Evolutionary conservation across 2,797 vertebrate genomes (phyloP).

Genomic region (Anableps anableps): DNA sequence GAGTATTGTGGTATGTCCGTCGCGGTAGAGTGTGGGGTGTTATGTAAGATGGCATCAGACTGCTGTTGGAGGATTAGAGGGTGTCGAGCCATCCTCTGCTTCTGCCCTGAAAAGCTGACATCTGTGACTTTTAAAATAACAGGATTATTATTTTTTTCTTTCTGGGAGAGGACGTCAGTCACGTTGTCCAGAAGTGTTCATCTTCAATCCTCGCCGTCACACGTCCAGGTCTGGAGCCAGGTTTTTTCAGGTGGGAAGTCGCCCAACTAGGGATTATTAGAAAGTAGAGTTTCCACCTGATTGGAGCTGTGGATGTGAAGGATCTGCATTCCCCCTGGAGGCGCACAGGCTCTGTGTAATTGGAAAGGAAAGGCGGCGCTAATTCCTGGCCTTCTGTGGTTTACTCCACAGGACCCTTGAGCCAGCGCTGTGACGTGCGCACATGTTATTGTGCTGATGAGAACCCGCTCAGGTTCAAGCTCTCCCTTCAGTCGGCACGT

Average conservation of each 20-base stretch:
- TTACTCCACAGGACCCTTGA: conserved; percentile 66
- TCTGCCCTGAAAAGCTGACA: conserved; percentile 37
- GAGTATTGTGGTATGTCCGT: conserved; percentile 17
- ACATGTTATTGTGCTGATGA: conserved; percentile 78
- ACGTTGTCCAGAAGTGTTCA: conserved; percentile 46
- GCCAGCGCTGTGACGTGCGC: conserved; percentile 75
- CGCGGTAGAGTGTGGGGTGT: conserved; percentile 8
- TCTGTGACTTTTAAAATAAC: conserved; percentile 38
- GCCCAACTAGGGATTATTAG: conserved; percentile 69
- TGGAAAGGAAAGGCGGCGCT: conserved; percentile 78
- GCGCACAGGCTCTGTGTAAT: conserved; percentile 77
- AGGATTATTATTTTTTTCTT: conserved; percentile 12
- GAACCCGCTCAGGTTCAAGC: conserved; percentile 74
- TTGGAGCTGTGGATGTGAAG: conserved; percentile 63
- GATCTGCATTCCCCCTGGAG: conserved; percentile 59
- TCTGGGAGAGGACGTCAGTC: conserved; percentile 36
- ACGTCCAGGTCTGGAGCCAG: conserved; percentile 62
- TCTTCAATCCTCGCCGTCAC: conserved; percentile 56
- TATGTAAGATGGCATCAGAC: conserved; percentile 32
- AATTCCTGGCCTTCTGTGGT: conserved; percentile 77
- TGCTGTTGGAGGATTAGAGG: conserved; percentile 41
- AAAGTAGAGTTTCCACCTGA: conserved; percentile 75
- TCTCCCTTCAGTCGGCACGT: conserved; percentile 68
- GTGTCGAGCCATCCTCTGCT: conserved; percentile 23
- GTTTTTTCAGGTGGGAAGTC: conserved; percentile 72